These are phyloP conservation scores for Poecilia gillii DNA, from an alignment of 2,797 vertebrate species.

Conservation along the genomic window DNA sequence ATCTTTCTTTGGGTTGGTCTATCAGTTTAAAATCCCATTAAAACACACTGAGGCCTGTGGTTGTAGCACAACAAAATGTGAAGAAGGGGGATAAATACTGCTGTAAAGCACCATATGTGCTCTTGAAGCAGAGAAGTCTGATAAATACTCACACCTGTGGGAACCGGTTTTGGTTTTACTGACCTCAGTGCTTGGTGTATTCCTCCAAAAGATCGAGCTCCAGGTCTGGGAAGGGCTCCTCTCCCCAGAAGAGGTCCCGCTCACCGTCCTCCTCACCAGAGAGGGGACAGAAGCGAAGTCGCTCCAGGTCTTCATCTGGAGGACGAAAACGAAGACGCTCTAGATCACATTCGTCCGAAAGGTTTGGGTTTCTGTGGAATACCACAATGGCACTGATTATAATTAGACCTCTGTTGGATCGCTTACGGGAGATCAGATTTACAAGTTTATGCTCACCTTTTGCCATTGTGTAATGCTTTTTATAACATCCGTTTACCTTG, in stretches of 20 bases:
- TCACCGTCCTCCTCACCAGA: conserved; percentile 94
- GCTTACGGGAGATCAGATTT: conserved; percentile 62
- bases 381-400: conserved; percentile 86
- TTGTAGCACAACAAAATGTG: neutral
- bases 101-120: neutral
- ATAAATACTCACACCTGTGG: conserved; percentile 60
- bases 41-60: neutral
- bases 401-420: conserved; percentile 62
- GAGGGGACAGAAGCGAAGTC: conserved; percentile 94
- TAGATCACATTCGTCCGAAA: conserved; percentile 99
- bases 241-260: conserved; percentile 94
- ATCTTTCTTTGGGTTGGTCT: too few species aligned
- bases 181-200: conserved; percentile 88
- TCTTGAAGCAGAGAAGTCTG: conserved; percentile 60
- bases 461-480: conserved; percentile 23
- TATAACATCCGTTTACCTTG: conserved; percentile 26
- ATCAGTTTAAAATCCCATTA: too few species aligned
- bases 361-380: conserved; percentile 99
- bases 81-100: neutral
- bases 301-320: conserved; percentile 97
- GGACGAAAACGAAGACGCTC: conserved; percentile 97
- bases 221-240: conserved; percentile 96
- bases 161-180: conserved; percentile 63
- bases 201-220: conserved; percentile 99
- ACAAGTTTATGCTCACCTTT: conserved; percentile 30